Evolutionary conservation across 1,140 invertebrate species (phyloP), one percentile per base, ranked within the genome.

Genomic region (Drosophila aff.): DNA sequence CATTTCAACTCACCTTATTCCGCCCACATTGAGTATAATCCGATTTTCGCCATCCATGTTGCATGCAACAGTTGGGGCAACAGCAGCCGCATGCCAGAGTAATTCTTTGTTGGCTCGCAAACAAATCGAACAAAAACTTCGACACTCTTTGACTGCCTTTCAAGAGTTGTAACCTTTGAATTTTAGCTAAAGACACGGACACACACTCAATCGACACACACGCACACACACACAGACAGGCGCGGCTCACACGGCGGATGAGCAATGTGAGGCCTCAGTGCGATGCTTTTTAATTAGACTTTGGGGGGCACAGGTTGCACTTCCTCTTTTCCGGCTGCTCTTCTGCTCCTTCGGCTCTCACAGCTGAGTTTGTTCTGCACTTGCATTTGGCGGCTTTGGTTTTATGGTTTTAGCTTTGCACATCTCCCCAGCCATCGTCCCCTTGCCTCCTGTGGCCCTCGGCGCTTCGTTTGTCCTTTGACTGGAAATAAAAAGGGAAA

Each of bases 21-120:
- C 98, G 63, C 98, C 98, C 81, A 99, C 98, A 94, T 99, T 99
- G 79, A 99, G 95, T 92, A 99, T 97, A 78, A 99, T 98, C 91
- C 98, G 96, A 94, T 99, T 98, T 94, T 98, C 97, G 77, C 96
- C 95, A 95, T 97, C 97, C 96, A 97, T 97, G 87, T 92, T 94
- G 92, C 92, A 90, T 81, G 79, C 83, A 92, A 91, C 85, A 91
- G 74, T 86, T 69, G 79, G 73, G 73, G 68, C 47, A 82, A 76
- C 76, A 85, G 76, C 85, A 91, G 85, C 85, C 74, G 85, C 85
- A 89, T 93, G 67, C 91, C 89, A 74, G 74, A 53, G 55, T 62
- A 49, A 67, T 74, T 68, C 60, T 63, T 58, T 52, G 66, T 63
- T 33, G 44, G 49, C 64, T 57, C 49, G 52, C 74, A 75, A 64